Evolutionary conservation across 2,888 invertebrate genomes (phyloP), one percentile per base, ranked within the genome.

Genomic region (Steinernema scapterisci): DNA sequence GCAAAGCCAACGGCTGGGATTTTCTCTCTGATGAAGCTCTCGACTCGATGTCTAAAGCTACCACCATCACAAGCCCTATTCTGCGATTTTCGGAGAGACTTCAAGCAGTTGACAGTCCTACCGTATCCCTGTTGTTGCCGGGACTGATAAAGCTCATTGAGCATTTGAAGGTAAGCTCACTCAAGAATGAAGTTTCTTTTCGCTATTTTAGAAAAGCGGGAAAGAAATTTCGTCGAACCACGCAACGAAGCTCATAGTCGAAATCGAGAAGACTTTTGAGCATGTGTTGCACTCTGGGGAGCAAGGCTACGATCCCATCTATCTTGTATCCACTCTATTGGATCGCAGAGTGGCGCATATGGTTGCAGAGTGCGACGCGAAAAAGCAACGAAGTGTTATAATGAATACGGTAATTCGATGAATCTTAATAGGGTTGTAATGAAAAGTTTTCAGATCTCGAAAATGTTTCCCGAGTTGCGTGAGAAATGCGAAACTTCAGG

Each of bases 401-500:
- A 63, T 63, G 63, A 31, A 6, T 63, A 63, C 63, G 31, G 63
- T 63, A 52, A 11, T 19, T 23, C 21, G 2, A 21, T 19, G 16
- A 2, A 21, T 52, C 5, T 21, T 21, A 3, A 3, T 7, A 48
- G 5, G 5, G 48, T 27, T 13, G 63, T 31, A 7, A 31, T 13
- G n/a, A 16, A 31, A 21, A 63, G 16, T 13, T n/a, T 31, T 31
- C 19, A 63, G 63, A 63, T 63, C 19, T 63, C 63, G 1, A 27
- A 63, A 63, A 63, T 63, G 63, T 63, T 63, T 25, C 63, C 63
- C 31, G 63, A 63, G 16, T 16, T 63, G 5, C 63, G 63, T 9
- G 63, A 63, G 7, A 21, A 63, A 27, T 63, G 63, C 63, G 63
- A 63, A 31, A 31, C 63, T 5, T 9, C 16, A 16, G 63, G 63